Base-by-base conservation (phyloP, 2,888 invertebrate species). In the Lasioglossum villosulum region DNA sequence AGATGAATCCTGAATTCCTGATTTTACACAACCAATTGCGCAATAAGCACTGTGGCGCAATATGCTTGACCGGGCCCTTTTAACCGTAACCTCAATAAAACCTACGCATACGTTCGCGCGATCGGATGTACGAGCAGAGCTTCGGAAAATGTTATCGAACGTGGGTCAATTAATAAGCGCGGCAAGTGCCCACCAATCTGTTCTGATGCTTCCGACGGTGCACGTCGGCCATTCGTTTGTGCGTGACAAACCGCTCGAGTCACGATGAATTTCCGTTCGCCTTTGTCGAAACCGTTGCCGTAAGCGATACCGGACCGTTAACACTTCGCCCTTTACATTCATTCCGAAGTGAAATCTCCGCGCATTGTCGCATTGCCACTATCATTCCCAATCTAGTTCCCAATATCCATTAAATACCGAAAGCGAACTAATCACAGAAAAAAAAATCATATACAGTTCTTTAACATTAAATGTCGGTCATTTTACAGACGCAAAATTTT, bases 171-270 rank as follows among this genome's bases (percentile, higher is more conserved):
- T 70, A 70, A 39, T 39, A 37, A n/a, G 70, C 70, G n/a, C 70
- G 5, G 39, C 70, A 39, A 70, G 14, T n/a, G 30, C 63, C 27
- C 16, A 14, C 68, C n/a, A 70, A 70, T 70, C 70, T 37, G 70
- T 70, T 70, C 70, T 1, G 70, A 39, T n/a, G 39, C 37, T 70
- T 70, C 70, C 70, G 70, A 70, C 39, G 70, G n/a, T 39, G 70
- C 39, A 70, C 23, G 70, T 70, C 39, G 70, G 37, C 37, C 70
- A 39, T 70, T 39, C 70, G 70, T 70, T 39, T 70, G n/a, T 39
- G 39, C 70, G 70, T 70, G 70, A 70, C 37, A 70, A 70, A 70
- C 70, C 39, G 70, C 39, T 70, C 39, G 70, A 70, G 39, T 70
- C 70, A 70, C 70, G 23, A 70, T 39, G 70, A 23, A 70, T 39